Percentiles rank a stretch among this genome's conserved stretches.
phyloP scores from a whole-genome alignment of 2,888 invertebrate genomes.

The Deroplatys truncata region DNA sequence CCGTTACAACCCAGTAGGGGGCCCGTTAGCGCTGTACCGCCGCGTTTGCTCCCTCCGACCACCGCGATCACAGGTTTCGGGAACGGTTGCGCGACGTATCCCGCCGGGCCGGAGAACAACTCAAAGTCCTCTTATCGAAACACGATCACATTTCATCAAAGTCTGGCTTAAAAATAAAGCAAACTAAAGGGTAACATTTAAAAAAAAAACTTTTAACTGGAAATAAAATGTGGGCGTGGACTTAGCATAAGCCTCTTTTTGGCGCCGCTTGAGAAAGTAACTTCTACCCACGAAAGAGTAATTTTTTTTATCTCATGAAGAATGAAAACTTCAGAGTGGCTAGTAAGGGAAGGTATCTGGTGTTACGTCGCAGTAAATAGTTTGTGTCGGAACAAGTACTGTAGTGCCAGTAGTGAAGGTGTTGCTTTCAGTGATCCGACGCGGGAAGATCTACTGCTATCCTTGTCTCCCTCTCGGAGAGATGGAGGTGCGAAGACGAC shows the following conservation, averaged over 20 bases:
- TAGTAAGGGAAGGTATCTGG: no score
- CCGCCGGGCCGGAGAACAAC: no score
- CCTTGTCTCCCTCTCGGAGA: background rate
- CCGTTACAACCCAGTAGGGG: background rate
- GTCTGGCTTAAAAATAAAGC: no score
- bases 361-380: no score
- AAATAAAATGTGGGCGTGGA: background rate
- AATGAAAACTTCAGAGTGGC: no score
- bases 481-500: background rate
- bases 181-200: no score
- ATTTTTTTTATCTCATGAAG: background rate
- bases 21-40: background rate
- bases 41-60: background rate
- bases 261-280: background rate
- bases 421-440: background rate
- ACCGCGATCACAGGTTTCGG: no score
- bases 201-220: no score
- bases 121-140: no score
- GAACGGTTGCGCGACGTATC: no score
- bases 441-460: background rate
- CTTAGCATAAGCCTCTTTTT: background rate
- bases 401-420: background rate
- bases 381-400: background rate
- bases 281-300: background rate
- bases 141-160: no score